These are phyloP conservation scores for Melanostigma gelatinosum DNA, from an alignment of 2,113 vertebrate species.

Conservation along the genomic window DNA sequence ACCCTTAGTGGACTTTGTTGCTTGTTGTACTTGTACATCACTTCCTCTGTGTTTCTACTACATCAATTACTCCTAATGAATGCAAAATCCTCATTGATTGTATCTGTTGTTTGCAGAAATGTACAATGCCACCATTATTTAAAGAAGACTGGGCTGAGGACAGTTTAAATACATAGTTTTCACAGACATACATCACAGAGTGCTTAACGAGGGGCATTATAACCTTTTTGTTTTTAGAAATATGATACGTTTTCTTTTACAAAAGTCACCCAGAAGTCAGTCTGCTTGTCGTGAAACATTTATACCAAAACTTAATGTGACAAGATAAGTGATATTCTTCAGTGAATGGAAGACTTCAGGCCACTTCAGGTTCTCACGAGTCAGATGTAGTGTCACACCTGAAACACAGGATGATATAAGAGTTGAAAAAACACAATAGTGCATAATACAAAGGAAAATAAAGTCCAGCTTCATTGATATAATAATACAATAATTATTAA, in stretches of 20 bases:
- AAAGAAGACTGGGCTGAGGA: neutral
- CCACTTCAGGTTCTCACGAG: neutral
- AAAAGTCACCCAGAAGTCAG: neutral
- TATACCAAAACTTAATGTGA: neutral
- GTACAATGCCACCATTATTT: neutral
- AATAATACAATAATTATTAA: neutral
- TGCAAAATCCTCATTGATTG: too few relatives aligned
- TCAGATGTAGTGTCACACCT: slow-evolving; percentile 10
- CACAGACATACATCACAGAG: neutral
- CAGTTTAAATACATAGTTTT: neutral
- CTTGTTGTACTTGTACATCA: too few relatives aligned
- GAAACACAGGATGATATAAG: slow-evolving; percentile 8
- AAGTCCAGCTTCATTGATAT: neutral
- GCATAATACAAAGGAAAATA: neutral
- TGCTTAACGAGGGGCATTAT: neutral
- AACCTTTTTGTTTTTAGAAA: neutral
- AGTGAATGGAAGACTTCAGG: neutral
- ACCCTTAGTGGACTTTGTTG: too few relatives aligned
- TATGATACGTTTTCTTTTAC: neutral
- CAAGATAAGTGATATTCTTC: neutral
- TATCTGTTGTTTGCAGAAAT: neutral
- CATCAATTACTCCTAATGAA: too few relatives aligned
- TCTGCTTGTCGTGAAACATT: neutral
- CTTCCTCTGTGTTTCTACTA: too few relatives aligned
- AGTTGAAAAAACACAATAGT: neutral